Percentiles rank a stretch among this genome's conserved stretches.
Evolutionary conservation across 2,113 vertebrate species (phyloP).

Genomic region (Lathamus discolor): DNA sequence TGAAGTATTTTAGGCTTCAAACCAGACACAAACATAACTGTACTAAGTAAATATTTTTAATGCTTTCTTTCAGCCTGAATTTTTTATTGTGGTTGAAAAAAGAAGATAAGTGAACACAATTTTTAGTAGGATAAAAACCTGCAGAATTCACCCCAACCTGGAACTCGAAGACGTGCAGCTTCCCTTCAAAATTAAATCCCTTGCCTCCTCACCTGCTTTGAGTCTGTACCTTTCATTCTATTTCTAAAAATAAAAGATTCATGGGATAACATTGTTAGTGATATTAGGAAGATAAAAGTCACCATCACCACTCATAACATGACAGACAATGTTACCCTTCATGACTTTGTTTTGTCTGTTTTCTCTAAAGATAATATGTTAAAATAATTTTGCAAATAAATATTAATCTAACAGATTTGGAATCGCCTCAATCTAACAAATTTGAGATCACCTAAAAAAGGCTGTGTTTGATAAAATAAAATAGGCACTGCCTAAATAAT

Average conservation of each 20-base stretch:
- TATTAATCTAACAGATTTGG: not conserved
- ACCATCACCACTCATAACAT: not conserved
- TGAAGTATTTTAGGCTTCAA: not conserved
- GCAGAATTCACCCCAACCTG: not conserved
- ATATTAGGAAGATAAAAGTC: not conserved
- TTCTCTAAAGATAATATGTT: not conserved
- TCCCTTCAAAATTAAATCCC: not conserved
- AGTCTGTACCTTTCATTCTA: not conserved
- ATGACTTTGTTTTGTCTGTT: not conserved
- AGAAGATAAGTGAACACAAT: not conserved
- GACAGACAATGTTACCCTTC: not conserved
- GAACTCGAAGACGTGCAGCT: not conserved
- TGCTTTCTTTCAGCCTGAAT: not conserved
- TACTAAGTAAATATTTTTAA: not conserved
- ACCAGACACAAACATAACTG: not conserved
- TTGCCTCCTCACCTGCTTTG: not conserved
- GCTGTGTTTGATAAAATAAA: not conserved
- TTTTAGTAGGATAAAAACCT: not conserved
- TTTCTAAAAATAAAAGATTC: not conserved
- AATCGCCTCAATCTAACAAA: not conserved
- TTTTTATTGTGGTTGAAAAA: not conserved
- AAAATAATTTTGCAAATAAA: not conserved
- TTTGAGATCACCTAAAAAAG: not conserved
- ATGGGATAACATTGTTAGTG: rapidly evolving
- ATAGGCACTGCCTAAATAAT: not conserved